phyloP scores from a whole-genome alignment of 2,888 invertebrate genomes.

The Perithous albicinctus region DNA sequence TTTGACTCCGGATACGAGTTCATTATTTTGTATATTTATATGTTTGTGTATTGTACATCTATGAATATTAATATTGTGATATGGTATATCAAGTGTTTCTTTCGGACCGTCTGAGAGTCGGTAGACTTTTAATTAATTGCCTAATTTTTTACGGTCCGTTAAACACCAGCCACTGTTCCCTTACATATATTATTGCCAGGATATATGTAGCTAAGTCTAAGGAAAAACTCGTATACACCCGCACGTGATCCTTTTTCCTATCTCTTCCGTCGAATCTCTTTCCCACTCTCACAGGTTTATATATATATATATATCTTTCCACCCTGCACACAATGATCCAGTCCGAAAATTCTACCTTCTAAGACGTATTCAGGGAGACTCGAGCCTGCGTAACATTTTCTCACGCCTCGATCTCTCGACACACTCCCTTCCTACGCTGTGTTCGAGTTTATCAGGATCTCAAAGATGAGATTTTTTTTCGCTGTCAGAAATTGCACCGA shows the following conservation, averaged over 20 bases:
- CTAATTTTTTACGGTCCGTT: conserved; percentile 59
- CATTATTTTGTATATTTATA: not conserved
- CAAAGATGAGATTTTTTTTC: conserved; percentile 3
- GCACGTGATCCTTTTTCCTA: conserved; percentile 19
- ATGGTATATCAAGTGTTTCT: not conserved
- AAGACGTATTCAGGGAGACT: not conserved
- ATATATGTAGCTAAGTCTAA: not conserved
- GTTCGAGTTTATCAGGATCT: not conserved
- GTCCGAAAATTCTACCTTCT: conserved; percentile 17
- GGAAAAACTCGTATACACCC: conserved; percentile 52
- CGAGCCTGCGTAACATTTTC: conserved; percentile 36
- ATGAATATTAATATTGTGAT: not conserved
- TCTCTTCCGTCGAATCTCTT: conserved; percentile 65
- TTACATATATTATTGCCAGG: not conserved
- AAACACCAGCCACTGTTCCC: conserved; percentile 9
- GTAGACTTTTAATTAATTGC: conserved; percentile 40
- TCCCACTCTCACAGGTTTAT: conserved; percentile 39
- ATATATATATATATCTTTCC: not conserved
- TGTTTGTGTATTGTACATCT: not conserved
- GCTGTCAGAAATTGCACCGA: not conserved
- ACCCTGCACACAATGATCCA: not conserved
- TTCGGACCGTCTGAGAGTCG: not conserved
- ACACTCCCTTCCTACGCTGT: not conserved
- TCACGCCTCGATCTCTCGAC: conserved; percentile 37
- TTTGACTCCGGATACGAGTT: not conserved